Evolutionary conservation across 2,888 invertebrate genomes (phyloP), one percentile per base, ranked within the genome.

Genomic region (Morpho achilles): DNA sequence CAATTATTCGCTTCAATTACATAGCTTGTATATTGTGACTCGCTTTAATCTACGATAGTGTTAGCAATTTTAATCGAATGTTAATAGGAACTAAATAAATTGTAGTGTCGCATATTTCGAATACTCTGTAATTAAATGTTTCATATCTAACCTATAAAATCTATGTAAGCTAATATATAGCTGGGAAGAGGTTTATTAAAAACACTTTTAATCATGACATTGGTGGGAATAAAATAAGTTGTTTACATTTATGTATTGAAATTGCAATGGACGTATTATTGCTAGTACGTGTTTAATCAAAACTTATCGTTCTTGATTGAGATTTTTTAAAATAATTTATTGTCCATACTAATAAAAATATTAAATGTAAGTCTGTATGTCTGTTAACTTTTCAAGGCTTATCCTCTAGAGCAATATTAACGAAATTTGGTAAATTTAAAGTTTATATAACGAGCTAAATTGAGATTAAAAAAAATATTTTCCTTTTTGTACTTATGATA

Each of bases 131-230:
- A 56, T 55, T 16, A 48, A 53, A 23, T 47, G 46, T 43, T 16
- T 32, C 9, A 32, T 56, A 49, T 2, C 50, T 62, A 63, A 46
- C 47, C 46, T 53, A 53, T 3, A 8, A 23, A 49, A 23, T 48
- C 43, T 56, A 56, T 46, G 32, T 56, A 62, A 53, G 63, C 60
- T 61, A 63, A 44, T 59, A 49, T 32, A 10, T 53, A 62, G 64
- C 61, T 61, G 62, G 66, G 61, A 54, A 40, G 49, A 32, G 42
- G 39, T 46, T 40, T 23, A 50, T 52, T 50, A 42, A 56, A 61
- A 64, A 62, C 64, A 64, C 64, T 63, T 60, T 60, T 55, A 60
- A 56, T 52, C 32, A 52, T 49, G 10, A 41, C 9, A 42, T 10
- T 6, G 7, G 10, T 41, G 40, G 43, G 8, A 50, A 9, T 50